Conservation (phyloP, 2,888 invertebrate genomes). For the Tolmerus cingulatus region DNA sequence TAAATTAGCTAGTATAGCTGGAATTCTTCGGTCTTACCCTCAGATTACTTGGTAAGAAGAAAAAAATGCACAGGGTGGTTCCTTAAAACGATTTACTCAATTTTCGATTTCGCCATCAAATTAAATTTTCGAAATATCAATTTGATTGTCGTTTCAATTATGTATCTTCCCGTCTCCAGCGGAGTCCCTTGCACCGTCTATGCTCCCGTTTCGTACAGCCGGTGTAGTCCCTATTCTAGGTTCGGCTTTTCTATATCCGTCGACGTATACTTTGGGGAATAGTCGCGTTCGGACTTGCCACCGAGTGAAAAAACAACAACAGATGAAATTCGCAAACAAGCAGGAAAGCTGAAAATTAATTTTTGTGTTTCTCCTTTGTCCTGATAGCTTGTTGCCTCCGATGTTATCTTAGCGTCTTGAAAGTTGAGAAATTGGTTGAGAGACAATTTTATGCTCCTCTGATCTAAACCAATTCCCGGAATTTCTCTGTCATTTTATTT, state of each 20-base stretch:
- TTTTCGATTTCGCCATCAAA: slow-evolving; percentile 26
- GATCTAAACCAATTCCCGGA: slow-evolving; percentile 35
- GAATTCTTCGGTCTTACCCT: neutral
- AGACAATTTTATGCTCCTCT: slow-evolving; percentile 40
- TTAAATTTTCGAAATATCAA: slow-evolving; percentile 45
- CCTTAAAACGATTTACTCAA: neutral
- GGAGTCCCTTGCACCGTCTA: neutral
- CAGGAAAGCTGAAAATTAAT: slow-evolving; percentile 44
- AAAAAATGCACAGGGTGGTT: neutral
- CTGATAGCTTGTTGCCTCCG: slow-evolving; percentile 26
- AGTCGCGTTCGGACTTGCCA: slow-evolving; percentile 5
- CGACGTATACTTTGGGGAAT: neutral
- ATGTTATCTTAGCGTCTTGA: neutral
- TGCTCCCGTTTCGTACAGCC: neutral
- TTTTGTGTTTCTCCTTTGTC: slow-evolving; percentile 34
- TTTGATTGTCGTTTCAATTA: slow-evolving; percentile 47
- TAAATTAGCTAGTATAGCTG: too few relatives aligned
- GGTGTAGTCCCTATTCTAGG: neutral
- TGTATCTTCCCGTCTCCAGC: slow-evolving; percentile 11
- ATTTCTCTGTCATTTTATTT: slow-evolving; percentile 34
- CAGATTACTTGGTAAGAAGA: neutral
- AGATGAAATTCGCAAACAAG: slow-evolving; percentile 40
- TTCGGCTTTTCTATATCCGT: neutral
- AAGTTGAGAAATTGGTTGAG: slow-evolving; percentile 25
- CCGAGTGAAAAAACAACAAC: slow-evolving; percentile 10